These are phyloP conservation scores for Stomatorhinus walkeri DNA, from an alignment of 2,797 vertebrate species.

Conservation along the genomic window DNA sequence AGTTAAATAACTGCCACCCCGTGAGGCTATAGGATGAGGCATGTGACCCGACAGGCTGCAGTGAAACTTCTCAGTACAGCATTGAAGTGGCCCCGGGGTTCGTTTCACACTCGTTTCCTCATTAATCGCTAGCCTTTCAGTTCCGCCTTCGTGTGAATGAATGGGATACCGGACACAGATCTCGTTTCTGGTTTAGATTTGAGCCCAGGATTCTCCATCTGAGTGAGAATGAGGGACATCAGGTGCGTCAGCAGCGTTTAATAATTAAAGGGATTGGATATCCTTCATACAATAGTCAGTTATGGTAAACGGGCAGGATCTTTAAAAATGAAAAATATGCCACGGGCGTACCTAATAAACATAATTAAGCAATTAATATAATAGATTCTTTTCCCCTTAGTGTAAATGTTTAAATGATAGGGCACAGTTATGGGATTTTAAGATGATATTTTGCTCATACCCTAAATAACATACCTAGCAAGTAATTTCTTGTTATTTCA, in stretches of 20 bases:
- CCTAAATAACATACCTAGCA: not conserved
- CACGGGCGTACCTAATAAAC: not conserved
- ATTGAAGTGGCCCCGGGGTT: not conserved
- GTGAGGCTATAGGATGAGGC: not conserved
- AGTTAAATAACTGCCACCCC: not conserved
- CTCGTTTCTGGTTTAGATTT: not conserved
- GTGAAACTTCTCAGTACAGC: not conserved
- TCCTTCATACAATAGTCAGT: not conserved
- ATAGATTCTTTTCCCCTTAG: not conserved
- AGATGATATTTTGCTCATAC: not conserved
- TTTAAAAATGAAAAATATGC: not conserved
- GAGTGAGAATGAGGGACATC: not conserved
- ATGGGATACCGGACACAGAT: not conserved
- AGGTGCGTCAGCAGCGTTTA: not conserved
- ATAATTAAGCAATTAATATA: not conserved
- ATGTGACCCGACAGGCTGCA: not conserved
- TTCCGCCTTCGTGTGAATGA: not conserved
- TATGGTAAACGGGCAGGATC: not conserved
- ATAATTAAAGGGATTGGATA: slow-evolving; percentile 2
- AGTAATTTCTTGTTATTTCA: not conserved
- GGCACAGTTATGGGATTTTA: not conserved
- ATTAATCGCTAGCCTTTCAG: not conserved
- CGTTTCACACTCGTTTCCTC: not conserved
- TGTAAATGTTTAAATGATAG: not conserved
- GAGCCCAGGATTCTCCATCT: not conserved